These are phyloP conservation scores for Amblyjoppa proteus DNA, from an alignment of 2,888 invertebrate species.

Conservation along the genomic window DNA sequence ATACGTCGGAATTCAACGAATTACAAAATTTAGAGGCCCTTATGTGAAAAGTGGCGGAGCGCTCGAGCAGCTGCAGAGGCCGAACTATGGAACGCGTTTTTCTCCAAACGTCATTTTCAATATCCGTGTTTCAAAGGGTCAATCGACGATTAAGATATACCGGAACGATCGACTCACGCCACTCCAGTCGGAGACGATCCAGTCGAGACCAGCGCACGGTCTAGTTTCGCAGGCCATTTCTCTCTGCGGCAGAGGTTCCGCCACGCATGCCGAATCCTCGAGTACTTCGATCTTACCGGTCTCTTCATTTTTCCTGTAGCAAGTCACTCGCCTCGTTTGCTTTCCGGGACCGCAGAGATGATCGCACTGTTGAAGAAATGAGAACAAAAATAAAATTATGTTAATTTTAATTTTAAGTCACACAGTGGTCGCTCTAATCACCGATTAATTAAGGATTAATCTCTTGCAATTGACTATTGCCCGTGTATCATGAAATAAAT, in stretches of 20 bases:
- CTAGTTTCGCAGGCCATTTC: constrained; percentile 91
- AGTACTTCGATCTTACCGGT: constrained; percentile 89
- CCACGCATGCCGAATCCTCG: constrained; percentile 88
- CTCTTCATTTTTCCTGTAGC: constrained; percentile 88
- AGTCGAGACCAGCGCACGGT: constrained; percentile 96
- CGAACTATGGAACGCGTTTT: too few species aligned
- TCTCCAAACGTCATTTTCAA: too few species aligned
- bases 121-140: too few species aligned
- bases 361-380: constrained; percentile 89
- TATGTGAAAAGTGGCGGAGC: too few species aligned
- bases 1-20: too few species aligned
- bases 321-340: constrained; percentile 92
- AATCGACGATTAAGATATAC: background rate
- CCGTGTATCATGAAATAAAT: background rate
- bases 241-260: constrained; percentile 89
- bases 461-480: too few species aligned
- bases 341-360: constrained; percentile 96
- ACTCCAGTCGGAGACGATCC: constrained; percentile 95
- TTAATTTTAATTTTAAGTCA: background rate
- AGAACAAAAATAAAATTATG: background rate
- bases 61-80: too few species aligned
- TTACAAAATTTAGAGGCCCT: too few species aligned
- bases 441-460: too few species aligned
- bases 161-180: constrained; percentile 88
- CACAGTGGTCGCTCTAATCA: too few species aligned